Conservation (phyloP, 2,888 invertebrate genomes). For the Caenorhabditis drosophilae region DNA sequence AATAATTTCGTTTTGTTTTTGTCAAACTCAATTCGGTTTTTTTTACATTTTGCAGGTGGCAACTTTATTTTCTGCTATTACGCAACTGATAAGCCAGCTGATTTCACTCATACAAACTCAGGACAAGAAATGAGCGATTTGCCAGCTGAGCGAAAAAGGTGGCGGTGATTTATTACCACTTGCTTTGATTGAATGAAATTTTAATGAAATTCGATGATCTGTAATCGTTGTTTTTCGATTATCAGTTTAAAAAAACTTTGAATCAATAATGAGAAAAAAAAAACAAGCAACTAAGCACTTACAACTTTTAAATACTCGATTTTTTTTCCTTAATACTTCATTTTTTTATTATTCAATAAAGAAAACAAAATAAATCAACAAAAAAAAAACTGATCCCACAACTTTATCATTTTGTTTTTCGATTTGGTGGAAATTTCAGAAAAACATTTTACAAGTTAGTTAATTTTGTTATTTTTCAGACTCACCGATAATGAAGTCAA, state of each 20-base stretch:
- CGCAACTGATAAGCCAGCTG: conserved; percentile 63
- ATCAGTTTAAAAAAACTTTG: too few species aligned
- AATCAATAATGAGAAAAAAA: neutral
- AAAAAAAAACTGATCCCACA: too few species aligned
- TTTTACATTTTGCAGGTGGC: conserved; percentile 29
- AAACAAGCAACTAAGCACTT: neutral
- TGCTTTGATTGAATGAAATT: conserved; percentile 19
- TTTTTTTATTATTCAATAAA: too few species aligned
- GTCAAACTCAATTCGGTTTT: neutral
- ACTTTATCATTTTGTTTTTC: too few species aligned
- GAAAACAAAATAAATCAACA: too few species aligned
- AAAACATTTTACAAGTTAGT: neutral
- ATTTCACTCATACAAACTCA: conserved; percentile 49
- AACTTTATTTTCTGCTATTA: conserved; percentile 61
- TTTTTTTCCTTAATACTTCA: neutral
- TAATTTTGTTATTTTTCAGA: conserved; percentile 16
- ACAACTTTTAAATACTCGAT: neutral
- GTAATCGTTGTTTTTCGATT: neutral
- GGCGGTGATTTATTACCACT: conserved; percentile 24
- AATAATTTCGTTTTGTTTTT: conserved; percentile 4
- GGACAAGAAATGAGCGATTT: conserved; percentile 40
- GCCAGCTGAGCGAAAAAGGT: conserved; percentile 45
- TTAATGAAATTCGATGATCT: neutral
- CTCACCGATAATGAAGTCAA: conserved; percentile 25
- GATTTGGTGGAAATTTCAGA: neutral